Percentiles rank a stretch among this genome's conserved stretches.
Conservation (phyloP, 2,888 invertebrate species). For the Phaonia tiefii region DNA sequence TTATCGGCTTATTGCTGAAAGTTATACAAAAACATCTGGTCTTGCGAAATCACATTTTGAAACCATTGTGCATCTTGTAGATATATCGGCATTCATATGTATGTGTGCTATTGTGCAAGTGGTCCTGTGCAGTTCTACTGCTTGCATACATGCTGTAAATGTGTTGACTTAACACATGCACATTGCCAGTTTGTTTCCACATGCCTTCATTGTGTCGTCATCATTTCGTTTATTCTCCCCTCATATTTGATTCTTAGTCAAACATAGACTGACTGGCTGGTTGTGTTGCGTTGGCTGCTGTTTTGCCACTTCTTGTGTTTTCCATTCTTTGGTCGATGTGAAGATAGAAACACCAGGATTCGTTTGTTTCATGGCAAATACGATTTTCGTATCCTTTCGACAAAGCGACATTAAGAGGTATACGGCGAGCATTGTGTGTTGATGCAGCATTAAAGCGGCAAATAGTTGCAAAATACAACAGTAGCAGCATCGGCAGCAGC, state of each 20-base stretch:
- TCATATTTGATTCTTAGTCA: conserved; percentile 16
- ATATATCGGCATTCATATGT: not conserved
- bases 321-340: not conserved
- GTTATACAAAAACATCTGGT: too few relatives aligned
- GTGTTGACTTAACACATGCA: conserved; percentile 54
- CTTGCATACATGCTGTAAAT: conserved; percentile 30
- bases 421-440: conserved; percentile 29
- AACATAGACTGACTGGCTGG: not conserved
- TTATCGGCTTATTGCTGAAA: too few relatives aligned
- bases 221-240: not conserved
- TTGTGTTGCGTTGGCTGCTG: not conserved
- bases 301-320: conserved; percentile 15
- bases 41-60: too few relatives aligned
- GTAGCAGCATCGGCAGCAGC: not conserved
- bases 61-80: conserved; percentile 2
- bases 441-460: conserved; percentile 1
- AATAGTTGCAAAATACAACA: not conserved
- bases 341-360: not conserved
- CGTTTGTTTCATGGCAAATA: conserved; percentile 38
- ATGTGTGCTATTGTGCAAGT: not conserved
- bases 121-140: not conserved
- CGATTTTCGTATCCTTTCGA: conserved; percentile 28
- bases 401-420: conserved; percentile 12
- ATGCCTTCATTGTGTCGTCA: not conserved
- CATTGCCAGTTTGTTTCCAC: conserved; percentile 10